Percentiles rank a stretch among this genome's conserved stretches.
Conservation (phyloP, 2,797 vertebrate species). For the Acipenser oxyrinchus region DNA sequence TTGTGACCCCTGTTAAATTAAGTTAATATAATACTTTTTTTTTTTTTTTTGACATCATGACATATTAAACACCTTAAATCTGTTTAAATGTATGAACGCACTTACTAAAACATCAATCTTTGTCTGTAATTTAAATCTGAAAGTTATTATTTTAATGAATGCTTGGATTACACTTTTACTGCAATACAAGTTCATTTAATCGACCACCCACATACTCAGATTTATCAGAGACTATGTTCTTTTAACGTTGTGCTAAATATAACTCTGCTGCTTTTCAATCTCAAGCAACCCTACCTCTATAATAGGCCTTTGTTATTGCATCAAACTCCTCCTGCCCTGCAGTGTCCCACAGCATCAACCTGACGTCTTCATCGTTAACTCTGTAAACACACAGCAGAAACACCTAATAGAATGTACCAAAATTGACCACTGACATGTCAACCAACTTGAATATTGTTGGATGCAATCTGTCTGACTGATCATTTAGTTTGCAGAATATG, state of each 20-base stretch:
- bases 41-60: too few species aligned
- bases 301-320: conserved; percentile 97
- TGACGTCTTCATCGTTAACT: conserved; percentile 88
- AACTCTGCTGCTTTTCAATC: neutral
- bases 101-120: conserved; percentile 9
- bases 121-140: too few species aligned
- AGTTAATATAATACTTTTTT: too few species aligned
- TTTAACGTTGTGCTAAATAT: neutral
- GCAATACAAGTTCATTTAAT: conserved; percentile 1
- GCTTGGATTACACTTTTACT: neutral
- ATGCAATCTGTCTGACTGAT: neutral
- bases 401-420: too few species aligned
- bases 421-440: neutral
- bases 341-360: conserved; percentile 97
- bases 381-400: conserved; percentile 44
- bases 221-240: neutral
- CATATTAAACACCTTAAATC: too few species aligned
- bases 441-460: neutral
- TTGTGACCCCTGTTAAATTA: too few species aligned
- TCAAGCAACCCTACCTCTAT: conserved; percentile 68
- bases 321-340: conserved; percentile 98
- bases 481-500: too few species aligned
- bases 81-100: too few species aligned
- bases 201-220: neutral
- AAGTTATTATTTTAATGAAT: neutral